Evolutionary conservation across 2,888 invertebrate genomes (phyloP), one percentile per base, ranked within the genome.

Genomic region (Mythimna vitellina): DNA sequence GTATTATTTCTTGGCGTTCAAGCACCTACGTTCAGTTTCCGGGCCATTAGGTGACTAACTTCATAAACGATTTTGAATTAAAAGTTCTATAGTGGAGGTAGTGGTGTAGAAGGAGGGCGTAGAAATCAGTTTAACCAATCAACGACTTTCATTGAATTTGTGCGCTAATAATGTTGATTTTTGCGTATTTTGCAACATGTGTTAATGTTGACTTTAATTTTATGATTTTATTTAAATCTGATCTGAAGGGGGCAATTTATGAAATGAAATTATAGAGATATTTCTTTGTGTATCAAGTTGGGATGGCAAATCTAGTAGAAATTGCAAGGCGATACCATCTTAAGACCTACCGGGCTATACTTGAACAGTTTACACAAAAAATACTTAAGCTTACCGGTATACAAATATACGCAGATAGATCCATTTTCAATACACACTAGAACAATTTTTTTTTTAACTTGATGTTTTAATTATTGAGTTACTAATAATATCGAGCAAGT

Each of bases 21-120:
- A 86, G 80, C 75, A 83, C 71, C 80, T 76, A 82, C 79, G 82
- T 80, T 81, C 75, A 79, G 82, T 87, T 87, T 87, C 83, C 80
- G 66, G 84, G 82, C 80, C 88, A 89, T 90, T 89, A 87, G 70
- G 65, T 65, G 38, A 49, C 68, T 81, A 75, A 76, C 80, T 81
- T 64, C 54, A 71, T 78, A 79, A 84, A 78, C 77, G 78, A 65
- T 82, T 82, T 83, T 73, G 70, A 73, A 75, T 85, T 85, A 72
- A 83, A 84, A 76, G 72, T 84, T 74, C 61, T 54, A 62, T 77
- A 73, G 64, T 76, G 67, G 49, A 73, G 74, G 64, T 78, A 72
- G 73, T 70, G 73, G 73, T 25, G 54, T 14, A 22, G 42, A 46
- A 0, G 29, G 29, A 51, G 51, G 35, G 49, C 42, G 49, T 56